Evolutionary conservation across 2,888 invertebrate species (phyloP).

Genomic region (Drepanosiphum platanoidis): DNA sequence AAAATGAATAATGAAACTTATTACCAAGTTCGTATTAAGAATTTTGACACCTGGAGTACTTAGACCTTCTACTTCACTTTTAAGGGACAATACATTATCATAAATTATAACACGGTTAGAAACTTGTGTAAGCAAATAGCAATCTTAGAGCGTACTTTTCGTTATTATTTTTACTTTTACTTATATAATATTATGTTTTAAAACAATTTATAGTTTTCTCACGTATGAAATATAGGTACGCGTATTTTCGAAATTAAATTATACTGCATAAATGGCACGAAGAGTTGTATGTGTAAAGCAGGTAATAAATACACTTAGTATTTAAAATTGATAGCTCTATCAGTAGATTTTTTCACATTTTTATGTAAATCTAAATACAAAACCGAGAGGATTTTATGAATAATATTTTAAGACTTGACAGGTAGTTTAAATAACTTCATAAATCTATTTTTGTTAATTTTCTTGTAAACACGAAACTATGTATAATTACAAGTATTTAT

Average conservation of each 20-base stretch:
- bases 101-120: too few relatives aligned
- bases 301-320: conserved; percentile 9
- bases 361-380: conserved; percentile 36
- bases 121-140: too few relatives aligned
- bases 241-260: conserved; percentile 15
- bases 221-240: neutral
- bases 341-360: conserved; percentile 14
- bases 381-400: neutral
- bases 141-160: too few relatives aligned
- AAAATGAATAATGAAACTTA: too few relatives aligned
- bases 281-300: neutral
- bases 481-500: conserved; percentile 15
- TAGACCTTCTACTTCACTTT: too few relatives aligned
- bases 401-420: conserved; percentile 16
- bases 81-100: too few relatives aligned
- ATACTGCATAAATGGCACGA: neutral
- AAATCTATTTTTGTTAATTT: conserved; percentile 33
- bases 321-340: conserved; percentile 37
- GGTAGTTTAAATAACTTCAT: conserved; percentile 42
- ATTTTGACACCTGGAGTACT: too few relatives aligned
- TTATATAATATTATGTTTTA: too few relatives aligned
- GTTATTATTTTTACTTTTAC: too few relatives aligned
- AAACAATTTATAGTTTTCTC: too few relatives aligned
- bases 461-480: conserved; percentile 16
- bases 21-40: too few relatives aligned